Evolutionary conservation across 2,113 vertebrate species (phyloP), one percentile per base, ranked within the genome.

Genomic region (Cyprinodon tularosa): DNA sequence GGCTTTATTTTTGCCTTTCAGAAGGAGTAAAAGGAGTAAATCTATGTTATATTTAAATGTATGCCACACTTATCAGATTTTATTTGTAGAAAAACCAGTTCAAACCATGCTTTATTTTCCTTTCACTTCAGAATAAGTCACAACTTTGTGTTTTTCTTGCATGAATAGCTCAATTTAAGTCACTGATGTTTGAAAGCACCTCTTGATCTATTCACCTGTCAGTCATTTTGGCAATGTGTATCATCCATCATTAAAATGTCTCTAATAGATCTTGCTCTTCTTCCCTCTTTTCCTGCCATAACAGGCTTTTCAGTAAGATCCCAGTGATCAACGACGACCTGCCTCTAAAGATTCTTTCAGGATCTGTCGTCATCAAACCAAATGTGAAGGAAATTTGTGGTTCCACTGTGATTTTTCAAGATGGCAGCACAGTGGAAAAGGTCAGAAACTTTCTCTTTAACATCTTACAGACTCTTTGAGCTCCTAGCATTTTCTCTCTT

Each of bases 301-400:
- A 42, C 66, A 92, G 90, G 61, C 67, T 90, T 39, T 90, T 93
- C 84, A 90, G 86, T 77, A 94, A 96, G 82, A 94, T 95, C 48
- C 94, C 94, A 0, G 92, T 96, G 0, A 0, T 97, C 78, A 99
- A 96, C 0, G 96, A 98, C 0, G 96, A 97, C 0, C 93, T 99
- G 40, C 96, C 97, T 45, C 93, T 95, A 37, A 92, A 94, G 65
- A 96, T 98, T 76, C 90, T 98, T 29, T 93, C 94, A 0, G 97
- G 97, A 12, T 74, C 84, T 4, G 92, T 99, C 78, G 67, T 75
- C 36, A 69, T 98, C 76, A 98, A 98, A 88, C 89, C 95, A 0
- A 96, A 96, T 0, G 60, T 99, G 79, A 91, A 57, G 47, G 92
- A 96, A 82, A 96, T 99, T 90, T 92, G 90, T 0, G 95, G 96